Conservation (phyloP, 1,140 invertebrate species). For the Drosophila prosaltans region DNA sequence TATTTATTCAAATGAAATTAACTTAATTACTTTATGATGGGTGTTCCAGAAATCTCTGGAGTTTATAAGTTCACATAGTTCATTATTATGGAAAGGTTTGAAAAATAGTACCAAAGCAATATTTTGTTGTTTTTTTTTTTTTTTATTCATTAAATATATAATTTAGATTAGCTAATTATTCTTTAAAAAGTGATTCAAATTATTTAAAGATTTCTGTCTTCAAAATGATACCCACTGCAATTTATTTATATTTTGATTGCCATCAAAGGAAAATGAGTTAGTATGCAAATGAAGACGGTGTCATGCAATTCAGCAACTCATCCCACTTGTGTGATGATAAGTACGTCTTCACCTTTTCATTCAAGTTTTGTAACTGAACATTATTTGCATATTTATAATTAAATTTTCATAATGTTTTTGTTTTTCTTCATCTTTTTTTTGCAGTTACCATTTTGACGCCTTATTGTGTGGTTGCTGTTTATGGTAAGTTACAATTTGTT, state of each 20-base stretch:
- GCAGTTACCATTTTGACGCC: constrained; percentile 51
- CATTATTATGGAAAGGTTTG: too few relatives aligned
- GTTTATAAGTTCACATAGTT: too few relatives aligned
- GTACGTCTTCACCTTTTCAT: constrained; percentile 38
- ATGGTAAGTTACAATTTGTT: constrained; percentile 60
- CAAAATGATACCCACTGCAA: not conserved
- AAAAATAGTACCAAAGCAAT: too few relatives aligned
- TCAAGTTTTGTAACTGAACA: constrained; percentile 42
- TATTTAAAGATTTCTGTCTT: too few relatives aligned
- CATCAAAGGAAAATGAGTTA: not conserved
- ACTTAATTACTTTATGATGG: too few relatives aligned
- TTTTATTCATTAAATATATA: too few relatives aligned
- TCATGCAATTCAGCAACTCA: constrained; percentile 9
- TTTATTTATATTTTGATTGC: not conserved
- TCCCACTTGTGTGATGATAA: not conserved
- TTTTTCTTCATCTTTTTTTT: constrained; percentile 22
- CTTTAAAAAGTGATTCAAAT: too few relatives aligned
- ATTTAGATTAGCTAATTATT: too few relatives aligned
- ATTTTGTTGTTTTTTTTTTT: too few relatives aligned
- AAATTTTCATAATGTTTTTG: not conserved
- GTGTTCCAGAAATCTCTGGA: too few relatives aligned
- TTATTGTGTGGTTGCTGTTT: constrained; percentile 65
- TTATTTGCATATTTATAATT: constrained; percentile 53
- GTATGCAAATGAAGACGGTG: not conserved
- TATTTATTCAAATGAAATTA: too few relatives aligned